These are phyloP conservation scores for Ectropis grisescens DNA, from an alignment of 1,140 invertebrate genomes.

Conservation along the genomic window DNA sequence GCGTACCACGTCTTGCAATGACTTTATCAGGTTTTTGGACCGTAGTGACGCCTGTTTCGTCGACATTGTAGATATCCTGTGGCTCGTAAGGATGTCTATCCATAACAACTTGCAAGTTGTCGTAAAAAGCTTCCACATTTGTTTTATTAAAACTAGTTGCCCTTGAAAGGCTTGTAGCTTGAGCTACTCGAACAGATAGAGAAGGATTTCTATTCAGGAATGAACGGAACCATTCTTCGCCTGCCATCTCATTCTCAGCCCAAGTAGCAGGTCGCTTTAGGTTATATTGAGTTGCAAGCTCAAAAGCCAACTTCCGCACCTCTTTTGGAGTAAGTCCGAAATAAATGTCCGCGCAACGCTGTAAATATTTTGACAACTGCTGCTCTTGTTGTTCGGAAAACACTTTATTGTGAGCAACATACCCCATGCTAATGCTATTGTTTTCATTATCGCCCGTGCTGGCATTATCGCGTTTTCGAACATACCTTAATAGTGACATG, in stretches of 20 bases:
- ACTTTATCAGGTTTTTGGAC: slow-evolving; percentile 23
- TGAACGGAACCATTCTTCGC: slow-evolving; percentile 20
- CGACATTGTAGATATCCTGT: slow-evolving; percentile 28
- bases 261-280: too few relatives aligned
- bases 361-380: too few relatives aligned
- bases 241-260: slow-evolving; percentile 15
- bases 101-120: slow-evolving; percentile 19
- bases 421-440: too few relatives aligned
- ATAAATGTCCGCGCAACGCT: not conserved
- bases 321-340: too few relatives aligned
- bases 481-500: too few relatives aligned
- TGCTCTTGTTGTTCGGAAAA: too few relatives aligned
- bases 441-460: too few relatives aligned
- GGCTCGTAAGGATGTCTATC: slow-evolving; percentile 18
- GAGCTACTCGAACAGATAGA: slow-evolving; percentile 20
- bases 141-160: slow-evolving; percentile 31
- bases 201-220: slow-evolving; percentile 5
- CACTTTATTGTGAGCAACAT: too few relatives aligned
- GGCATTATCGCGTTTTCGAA: too few relatives aligned
- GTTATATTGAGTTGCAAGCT: too few relatives aligned
- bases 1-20: slow-evolving; percentile 17
- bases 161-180: slow-evolving; percentile 26
- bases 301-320: too few relatives aligned
- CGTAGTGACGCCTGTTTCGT: slow-evolving; percentile 24
- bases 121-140: slow-evolving; percentile 22